Evolutionary conservation across 2,888 invertebrate genomes (phyloP).

Genomic region (Lasioglossum figueresi): DNA sequence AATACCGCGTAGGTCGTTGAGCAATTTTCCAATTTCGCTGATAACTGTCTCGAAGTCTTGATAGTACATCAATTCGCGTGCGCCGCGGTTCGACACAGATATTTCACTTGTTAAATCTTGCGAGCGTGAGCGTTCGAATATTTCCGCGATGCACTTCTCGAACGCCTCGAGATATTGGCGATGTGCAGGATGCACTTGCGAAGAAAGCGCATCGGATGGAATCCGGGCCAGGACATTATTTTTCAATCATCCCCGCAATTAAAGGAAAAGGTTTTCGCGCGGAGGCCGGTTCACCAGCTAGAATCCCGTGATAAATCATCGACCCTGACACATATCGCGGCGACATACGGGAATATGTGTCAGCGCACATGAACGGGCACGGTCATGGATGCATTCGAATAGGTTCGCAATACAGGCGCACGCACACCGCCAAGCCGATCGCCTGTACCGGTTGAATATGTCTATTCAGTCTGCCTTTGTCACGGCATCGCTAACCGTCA

Average conservation of each 20-base stretch:
- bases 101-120: conserved; percentile 2
- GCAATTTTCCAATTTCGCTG: background rate
- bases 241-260: conserved; percentile 47
- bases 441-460: conserved; percentile 44
- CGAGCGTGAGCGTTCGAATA: background rate
- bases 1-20: background rate
- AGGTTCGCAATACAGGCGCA: conserved; percentile 15
- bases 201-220: background rate
- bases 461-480: conserved; percentile 54
- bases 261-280: conserved; percentile 46
- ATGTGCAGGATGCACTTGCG: background rate
- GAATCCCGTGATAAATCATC: conserved; percentile 61
- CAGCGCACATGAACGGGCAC: conserved; percentile 52
- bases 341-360: conserved; percentile 50
- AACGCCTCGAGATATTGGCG: background rate
- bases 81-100: background rate
- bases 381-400: conserved; percentile 44
- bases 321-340: conserved; percentile 62
- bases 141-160: background rate
- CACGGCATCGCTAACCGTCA: conserved; percentile 42
- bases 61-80: background rate
- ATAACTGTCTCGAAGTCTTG: background rate
- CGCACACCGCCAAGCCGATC: background rate
- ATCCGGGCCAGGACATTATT: conserved; percentile 36
- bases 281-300: conserved; percentile 28